phyloP scores from a whole-genome alignment of 1,140 invertebrate species.

The Tetramorium simillimum region DNA sequence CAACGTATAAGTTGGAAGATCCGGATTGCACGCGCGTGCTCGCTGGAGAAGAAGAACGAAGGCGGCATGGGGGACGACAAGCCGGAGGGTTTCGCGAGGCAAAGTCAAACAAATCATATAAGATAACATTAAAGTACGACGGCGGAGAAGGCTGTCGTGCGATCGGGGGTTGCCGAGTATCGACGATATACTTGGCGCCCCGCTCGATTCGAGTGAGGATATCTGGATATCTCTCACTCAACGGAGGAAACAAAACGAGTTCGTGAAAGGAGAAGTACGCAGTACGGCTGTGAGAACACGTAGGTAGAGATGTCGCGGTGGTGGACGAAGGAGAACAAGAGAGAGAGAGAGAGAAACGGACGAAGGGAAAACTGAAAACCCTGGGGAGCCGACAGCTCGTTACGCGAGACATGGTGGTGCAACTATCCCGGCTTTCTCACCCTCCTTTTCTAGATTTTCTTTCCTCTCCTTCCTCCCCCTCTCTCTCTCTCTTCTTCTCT shows the following conservation, averaged over 20 bases:
- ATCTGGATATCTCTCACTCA: conserved; percentile 71
- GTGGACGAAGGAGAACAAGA: conserved; percentile 51
- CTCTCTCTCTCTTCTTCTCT: background rate
- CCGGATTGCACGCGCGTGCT: background rate
- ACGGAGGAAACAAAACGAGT: conserved; percentile 78
- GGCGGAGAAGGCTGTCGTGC: background rate
- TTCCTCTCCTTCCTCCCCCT: conserved; percentile 29
- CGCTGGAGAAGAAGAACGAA: background rate
- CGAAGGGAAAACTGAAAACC: conserved; percentile 80
- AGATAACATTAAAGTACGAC: conserved; percentile 41
- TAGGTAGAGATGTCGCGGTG: conserved; percentile 61
- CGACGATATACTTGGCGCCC: conserved; percentile 58
- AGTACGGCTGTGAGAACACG: conserved; percentile 62
- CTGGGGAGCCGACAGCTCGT: conserved; percentile 84
- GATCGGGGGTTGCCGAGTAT: conserved; percentile 34
- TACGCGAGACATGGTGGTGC: conserved; percentile 82
- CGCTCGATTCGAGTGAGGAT: conserved; percentile 59
- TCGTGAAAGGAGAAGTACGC: conserved; percentile 64
- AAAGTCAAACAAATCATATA: conserved; percentile 56
- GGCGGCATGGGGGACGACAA: background rate
- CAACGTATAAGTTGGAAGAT: conserved; percentile 3
- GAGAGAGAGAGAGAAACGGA: conserved; percentile 56
- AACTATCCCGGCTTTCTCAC: conserved; percentile 74
- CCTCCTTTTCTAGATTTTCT: conserved; percentile 54
- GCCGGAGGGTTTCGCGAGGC: conserved; percentile 32